These are phyloP conservation scores for Hypolimnas misippus DNA, from an alignment of 2,888 invertebrate genomes.

Conservation along the genomic window DNA sequence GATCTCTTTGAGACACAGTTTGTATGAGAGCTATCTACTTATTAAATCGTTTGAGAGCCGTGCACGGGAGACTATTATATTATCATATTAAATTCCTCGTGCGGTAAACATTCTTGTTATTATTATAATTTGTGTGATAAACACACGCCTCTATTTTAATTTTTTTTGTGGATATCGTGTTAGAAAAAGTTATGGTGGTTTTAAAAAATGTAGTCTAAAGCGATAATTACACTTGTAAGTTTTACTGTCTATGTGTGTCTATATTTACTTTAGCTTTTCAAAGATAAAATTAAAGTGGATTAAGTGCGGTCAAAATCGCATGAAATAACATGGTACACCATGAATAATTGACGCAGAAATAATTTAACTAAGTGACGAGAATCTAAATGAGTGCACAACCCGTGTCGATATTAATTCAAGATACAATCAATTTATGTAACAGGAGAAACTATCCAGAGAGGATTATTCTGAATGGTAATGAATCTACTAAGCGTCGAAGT, in stretches of 20 bases:
- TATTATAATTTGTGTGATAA: not conserved
- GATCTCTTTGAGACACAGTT: slow-evolving; percentile 24
- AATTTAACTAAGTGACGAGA: not conserved
- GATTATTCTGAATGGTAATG: not conserved
- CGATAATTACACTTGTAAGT: no score
- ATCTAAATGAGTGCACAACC: not conserved
- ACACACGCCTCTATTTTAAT: not conserved
- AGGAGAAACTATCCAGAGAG: not conserved
- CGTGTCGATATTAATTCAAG: slow-evolving; percentile 6
- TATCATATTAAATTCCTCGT: slow-evolving; percentile 34
- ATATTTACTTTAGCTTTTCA: not conserved
- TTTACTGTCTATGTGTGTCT: no score
- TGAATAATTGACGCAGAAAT: not conserved
- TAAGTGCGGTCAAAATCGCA: not conserved
- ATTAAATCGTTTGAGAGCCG: slow-evolving; percentile 20
- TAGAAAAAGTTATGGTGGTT: no score
- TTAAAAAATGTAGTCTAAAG: no score
- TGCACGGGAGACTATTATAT: slow-evolving; percentile 20
- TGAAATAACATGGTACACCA: not conserved
- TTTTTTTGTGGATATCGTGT: no score
- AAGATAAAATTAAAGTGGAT: not conserved
- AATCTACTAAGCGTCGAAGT: not conserved
- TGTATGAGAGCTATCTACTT: slow-evolving; percentile 25
- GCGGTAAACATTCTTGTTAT: not conserved
- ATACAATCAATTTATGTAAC: not conserved